phyloP scores from a whole-genome alignment of 2,113 vertebrate genomes.

The Gambusia affinis region DNA sequence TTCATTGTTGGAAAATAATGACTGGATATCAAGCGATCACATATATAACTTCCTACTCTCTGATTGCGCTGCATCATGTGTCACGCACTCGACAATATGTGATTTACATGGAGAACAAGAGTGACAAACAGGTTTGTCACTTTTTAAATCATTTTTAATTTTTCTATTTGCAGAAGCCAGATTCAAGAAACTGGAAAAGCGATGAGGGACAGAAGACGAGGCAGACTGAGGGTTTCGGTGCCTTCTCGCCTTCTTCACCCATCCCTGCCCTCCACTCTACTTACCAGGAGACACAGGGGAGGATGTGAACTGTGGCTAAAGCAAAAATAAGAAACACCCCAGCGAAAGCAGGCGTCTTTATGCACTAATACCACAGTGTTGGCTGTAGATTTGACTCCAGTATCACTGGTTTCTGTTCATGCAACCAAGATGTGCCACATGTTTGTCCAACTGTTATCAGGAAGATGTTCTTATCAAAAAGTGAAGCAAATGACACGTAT shows the following conservation, averaged over 20 bases:
- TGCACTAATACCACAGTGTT: constrained; percentile 9
- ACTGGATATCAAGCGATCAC: no score
- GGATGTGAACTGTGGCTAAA: constrained; percentile 63
- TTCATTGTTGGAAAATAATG: no score
- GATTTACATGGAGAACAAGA: no score
- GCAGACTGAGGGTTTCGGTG: constrained; percentile 11
- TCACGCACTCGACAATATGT: no score
- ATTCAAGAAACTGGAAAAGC: constrained; percentile 79
- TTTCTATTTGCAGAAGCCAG: constrained; percentile 66
- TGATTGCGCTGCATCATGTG: no score
- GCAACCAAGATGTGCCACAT: not conserved
- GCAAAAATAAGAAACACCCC: constrained; percentile 42
- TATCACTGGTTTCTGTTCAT: constrained; percentile 10
- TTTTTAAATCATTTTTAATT: not conserved
- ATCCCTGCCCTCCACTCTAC: constrained; percentile 23
- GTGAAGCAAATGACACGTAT: not conserved
- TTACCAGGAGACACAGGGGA: constrained; percentile 25
- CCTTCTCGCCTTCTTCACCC: constrained; percentile 38
- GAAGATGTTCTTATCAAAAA: not conserved
- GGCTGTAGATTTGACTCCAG: constrained; percentile 25
- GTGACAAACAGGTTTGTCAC: no score
- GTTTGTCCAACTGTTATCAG: not conserved
- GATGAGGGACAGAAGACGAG: constrained; percentile 55
- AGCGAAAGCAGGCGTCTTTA: constrained; percentile 36
- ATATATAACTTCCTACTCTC: no score